Base-by-base conservation (phyloP, 2,113 vertebrate genomes). In the Oreotragus oreotragus region DNA sequence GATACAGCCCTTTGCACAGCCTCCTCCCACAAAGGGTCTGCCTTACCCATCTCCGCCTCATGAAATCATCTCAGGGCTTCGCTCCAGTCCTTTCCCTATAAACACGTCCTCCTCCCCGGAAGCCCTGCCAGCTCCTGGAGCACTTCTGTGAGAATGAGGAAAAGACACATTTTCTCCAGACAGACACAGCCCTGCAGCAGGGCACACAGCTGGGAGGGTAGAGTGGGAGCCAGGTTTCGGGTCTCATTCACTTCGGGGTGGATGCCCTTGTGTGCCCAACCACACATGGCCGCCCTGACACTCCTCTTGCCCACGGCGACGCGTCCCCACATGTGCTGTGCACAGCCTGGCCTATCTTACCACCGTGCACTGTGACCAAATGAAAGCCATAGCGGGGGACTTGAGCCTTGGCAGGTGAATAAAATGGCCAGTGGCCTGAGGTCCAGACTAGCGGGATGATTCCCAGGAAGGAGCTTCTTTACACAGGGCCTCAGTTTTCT, bases 231-330 rank as follows among this genome's bases (percentile, higher is more conserved):
- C 51, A 64, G n/a, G 17, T 33, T 60, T n/a, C 19, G n/a, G 27
- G 27, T 21, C 30, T 30, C 7, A 2, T 7, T 83, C 21, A 13
- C 33, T 84, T n/a, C 1, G 0, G 3, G 17, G 30, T 3, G 7
- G 77, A 7, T 1, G 6, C 17, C 2, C 3, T 45, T 55, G 66
- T 89, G 70, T 39, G 13, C 62, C 13, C 76, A 66, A 4, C 5
- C 23, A 28, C 9, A 27, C 15, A 4, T 9, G 5, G 43, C n/a
- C 14, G 12, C 80, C 70, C 28, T 28, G 39, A 53, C 15, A 14
- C 3, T n/a, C 53, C 14, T 57, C 15, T 4, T 33, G 1, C 14
- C 7, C 7, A 1, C 0, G 9, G 51, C n/a, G 3, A 16, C 43
- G 0, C 55, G 47, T 80, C 45, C 39, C 16, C 30, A 30, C 30